phyloP scores from a whole-genome alignment of 2,888 invertebrate genomes.

The Acrocyrtus sp. region DNA sequence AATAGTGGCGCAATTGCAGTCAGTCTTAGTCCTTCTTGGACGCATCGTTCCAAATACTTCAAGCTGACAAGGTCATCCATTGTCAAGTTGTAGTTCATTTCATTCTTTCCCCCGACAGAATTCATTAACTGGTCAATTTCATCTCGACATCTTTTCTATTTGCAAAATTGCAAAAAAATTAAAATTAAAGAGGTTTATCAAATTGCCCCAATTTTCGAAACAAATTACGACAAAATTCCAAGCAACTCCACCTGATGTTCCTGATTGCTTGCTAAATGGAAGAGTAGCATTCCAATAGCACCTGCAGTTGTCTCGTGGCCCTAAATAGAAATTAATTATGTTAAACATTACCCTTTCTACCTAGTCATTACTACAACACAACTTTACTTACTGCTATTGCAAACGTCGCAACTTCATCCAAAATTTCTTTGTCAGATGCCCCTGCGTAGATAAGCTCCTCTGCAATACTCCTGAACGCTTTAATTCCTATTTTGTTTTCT shows the following conservation, averaged over 20 bases:
- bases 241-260: slow-evolving; percentile 9
- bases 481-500: neutral
- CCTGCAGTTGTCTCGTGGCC: slow-evolving; percentile 16
- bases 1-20: neutral
- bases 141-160: neutral
- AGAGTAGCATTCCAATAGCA: neutral
- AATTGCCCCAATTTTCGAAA: neutral
- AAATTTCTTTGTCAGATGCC: slow-evolving; percentile 8
- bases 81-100: too few species aligned
- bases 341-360: neutral
- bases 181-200: too few species aligned
- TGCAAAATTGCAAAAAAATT: neutral
- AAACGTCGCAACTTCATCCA: slow-evolving; percentile 3
- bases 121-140: slow-evolving; percentile 13
- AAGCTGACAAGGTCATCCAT: neutral
- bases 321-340: neutral
- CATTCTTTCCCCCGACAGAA: too few species aligned
- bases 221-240: too few species aligned
- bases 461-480: neutral
- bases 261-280: slow-evolving; percentile 11
- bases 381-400: slow-evolving; percentile 2
- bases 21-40: neutral
- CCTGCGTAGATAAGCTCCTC: neutral
- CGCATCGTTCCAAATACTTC: slow-evolving; percentile 4
- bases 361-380: neutral